These are phyloP conservation scores for Pseudorectes ferrugineus DNA, from an alignment of 2,113 vertebrate species.

Conservation along the genomic window DNA sequence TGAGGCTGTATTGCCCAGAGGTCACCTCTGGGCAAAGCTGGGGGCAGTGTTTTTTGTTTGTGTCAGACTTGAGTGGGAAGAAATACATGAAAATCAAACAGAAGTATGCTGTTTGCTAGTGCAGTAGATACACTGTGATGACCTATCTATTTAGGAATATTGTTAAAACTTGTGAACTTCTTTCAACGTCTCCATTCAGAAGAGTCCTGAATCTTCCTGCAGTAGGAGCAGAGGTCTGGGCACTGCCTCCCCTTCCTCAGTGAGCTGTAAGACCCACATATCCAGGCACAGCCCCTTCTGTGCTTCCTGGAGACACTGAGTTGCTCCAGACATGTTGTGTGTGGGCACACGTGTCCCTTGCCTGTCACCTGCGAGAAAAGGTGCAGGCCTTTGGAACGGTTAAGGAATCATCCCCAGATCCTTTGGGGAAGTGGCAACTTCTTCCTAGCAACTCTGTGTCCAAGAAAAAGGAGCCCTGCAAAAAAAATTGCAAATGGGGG, in stretches of 20 bases:
- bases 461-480: neutral
- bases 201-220: neutral
- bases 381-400: neutral
- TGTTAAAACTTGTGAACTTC: neutral
- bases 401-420: neutral
- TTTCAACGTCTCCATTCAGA: neutral
- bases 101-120: neutral
- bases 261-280: neutral
- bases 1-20: slow-evolving; percentile 3
- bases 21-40: slow-evolving; percentile 13
- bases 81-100: slow-evolving; percentile 19
- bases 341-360: accelerated
- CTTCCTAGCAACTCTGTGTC: neutral
- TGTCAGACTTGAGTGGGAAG: slow-evolving; percentile 38
- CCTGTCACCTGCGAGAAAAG: neutral
- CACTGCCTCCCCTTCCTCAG: neutral
- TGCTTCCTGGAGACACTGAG: neutral
- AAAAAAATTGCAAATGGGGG: neutral
- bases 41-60: slow-evolving; percentile 29
- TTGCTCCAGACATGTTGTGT: neutral
- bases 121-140: neutral
- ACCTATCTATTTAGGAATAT: neutral
- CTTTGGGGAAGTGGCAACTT: neutral
- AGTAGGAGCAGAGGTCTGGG: neutral
- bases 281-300: accelerated